phyloP scores from a whole-genome alignment of 2,113 vertebrate genomes.

The Protobothrops mucrosquamatus region DNA sequence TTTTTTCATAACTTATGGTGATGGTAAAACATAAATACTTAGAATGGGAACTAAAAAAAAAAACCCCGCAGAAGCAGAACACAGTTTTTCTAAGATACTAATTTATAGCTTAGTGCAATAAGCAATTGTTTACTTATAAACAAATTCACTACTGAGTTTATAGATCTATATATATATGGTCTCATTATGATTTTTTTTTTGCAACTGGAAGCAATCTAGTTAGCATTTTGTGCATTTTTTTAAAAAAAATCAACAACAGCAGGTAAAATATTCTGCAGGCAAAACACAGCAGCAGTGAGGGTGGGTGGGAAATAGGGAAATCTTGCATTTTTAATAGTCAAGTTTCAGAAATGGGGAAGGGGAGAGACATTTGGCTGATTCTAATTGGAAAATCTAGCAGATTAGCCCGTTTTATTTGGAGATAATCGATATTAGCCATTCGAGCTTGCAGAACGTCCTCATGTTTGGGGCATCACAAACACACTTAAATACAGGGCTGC shows the following conservation, averaged over 20 bases:
- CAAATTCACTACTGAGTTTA: not conserved
- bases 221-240: conserved; percentile 16
- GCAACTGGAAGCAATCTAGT: not conserved
- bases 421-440: conserved; percentile 47
- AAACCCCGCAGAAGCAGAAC: not conserved
- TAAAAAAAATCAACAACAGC: conserved; percentile 8
- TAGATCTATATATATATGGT: not conserved
- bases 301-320: too few species aligned
- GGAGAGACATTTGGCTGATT: conserved; percentile 32
- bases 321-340: conserved; percentile 33
- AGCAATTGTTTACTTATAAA: not conserved
- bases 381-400: conserved; percentile 37
- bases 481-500: conserved; percentile 69
- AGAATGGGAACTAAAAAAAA: not conserved
- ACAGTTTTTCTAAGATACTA: not conserved
- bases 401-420: conserved; percentile 49
- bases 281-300: not conserved
- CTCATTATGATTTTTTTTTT: not conserved
- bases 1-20: not conserved
- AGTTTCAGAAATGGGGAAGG: not conserved
- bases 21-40: not conserved
- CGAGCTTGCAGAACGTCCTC: conserved; percentile 48
- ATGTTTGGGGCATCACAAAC: conserved; percentile 54
- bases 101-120: not conserved
- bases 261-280: conserved; percentile 1